Percentiles rank a stretch among this genome's conserved stretches.
Conservation (phyloP, 2,113 vertebrate genomes). For the Tychaedon coryphoeus region DNA sequence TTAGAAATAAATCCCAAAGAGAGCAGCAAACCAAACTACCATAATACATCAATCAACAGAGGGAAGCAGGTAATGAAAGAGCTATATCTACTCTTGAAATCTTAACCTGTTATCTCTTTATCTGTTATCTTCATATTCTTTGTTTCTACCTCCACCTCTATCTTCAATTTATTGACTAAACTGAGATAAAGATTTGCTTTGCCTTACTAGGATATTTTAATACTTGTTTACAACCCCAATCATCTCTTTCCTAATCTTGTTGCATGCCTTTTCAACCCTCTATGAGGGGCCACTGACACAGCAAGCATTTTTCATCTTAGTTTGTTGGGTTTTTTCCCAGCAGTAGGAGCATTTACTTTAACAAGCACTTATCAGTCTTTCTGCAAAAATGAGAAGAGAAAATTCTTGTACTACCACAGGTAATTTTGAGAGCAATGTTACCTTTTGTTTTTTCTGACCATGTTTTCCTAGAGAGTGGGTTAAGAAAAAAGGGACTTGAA, state of each 20-base stretch:
- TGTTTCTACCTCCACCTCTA: not conserved
- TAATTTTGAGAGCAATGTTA: not conserved
- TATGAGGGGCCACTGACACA: not conserved
- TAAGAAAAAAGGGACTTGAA: not conserved
- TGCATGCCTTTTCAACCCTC: not conserved
- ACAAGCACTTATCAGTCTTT: not conserved
- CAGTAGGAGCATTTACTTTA: not conserved
- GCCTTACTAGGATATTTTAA: not conserved
- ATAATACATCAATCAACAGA: not conserved
- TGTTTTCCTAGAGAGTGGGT: not conserved
- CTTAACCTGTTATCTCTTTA: not conserved
- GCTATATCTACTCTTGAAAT: not conserved
- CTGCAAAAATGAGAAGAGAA: not conserved
- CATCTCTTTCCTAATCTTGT: not conserved
- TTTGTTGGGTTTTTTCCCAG: not conserved
- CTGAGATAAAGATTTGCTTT: not conserved
- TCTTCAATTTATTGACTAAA: not conserved
- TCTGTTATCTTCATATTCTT: not conserved
- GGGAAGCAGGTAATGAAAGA: not conserved
- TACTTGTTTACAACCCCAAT: not conserved
- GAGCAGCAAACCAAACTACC: not conserved
- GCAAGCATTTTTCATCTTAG: not conserved
- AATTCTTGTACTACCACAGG: not conserved
- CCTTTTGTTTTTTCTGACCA: not conserved
- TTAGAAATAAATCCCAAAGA: conserved; percentile 4